phyloP scores from a whole-genome alignment of 2,113 vertebrate genomes.

The Salminus brasiliensis region DNA sequence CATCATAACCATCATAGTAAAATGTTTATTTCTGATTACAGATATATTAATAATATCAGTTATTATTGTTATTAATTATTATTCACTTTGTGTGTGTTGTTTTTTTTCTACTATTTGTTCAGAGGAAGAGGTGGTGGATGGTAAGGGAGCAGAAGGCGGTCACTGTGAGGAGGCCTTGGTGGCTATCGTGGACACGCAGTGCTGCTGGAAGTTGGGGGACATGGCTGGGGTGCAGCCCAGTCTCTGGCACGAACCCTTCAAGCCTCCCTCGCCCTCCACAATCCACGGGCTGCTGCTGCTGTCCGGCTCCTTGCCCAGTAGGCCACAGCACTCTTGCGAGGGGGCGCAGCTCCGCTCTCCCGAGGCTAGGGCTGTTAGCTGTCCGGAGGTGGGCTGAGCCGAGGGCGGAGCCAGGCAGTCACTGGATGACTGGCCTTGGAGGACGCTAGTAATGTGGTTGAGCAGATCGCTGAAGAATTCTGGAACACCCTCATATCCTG shows the following conservation, averaged over 20 bases:
- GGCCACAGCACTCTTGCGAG: slow-evolving; percentile 76
- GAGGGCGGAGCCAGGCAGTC: slow-evolving; percentile 65
- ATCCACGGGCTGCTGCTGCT: slow-evolving; percentile 77
- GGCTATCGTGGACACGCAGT: slow-evolving; percentile 92
- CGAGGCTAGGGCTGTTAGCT: slow-evolving; percentile 63
- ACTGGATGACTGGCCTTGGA: slow-evolving; percentile 81
- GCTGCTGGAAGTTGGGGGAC: slow-evolving; percentile 98
- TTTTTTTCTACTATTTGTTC: slow-evolving; percentile 63
- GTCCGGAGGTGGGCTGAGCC: slow-evolving; percentile 58
- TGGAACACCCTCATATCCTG: slow-evolving; percentile 95
- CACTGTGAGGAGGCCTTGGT: slow-evolving; percentile 98
- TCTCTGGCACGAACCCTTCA: slow-evolving; percentile 91
- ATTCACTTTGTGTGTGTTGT: slow-evolving; percentile 65
- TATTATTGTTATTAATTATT: slow-evolving; percentile 74
- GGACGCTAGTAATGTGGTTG: slow-evolving; percentile 90
- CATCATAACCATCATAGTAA: slow-evolving; percentile 71
- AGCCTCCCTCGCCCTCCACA: slow-evolving; percentile 80
- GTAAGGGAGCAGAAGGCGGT: slow-evolving; percentile 56
- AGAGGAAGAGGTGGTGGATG: slow-evolving; percentile 23
- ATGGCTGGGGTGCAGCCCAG: slow-evolving; percentile 90
- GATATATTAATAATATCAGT: slow-evolving; percentile 74
- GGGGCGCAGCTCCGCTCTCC: slow-evolving; percentile 73
- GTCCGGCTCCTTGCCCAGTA: slow-evolving; percentile 82
- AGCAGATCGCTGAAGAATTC: slow-evolving; percentile 96
- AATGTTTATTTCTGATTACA: slow-evolving; percentile 72